phyloP scores from a whole-genome alignment of 2,888 invertebrate species.

The Didymodactylos carnosus region DNA sequence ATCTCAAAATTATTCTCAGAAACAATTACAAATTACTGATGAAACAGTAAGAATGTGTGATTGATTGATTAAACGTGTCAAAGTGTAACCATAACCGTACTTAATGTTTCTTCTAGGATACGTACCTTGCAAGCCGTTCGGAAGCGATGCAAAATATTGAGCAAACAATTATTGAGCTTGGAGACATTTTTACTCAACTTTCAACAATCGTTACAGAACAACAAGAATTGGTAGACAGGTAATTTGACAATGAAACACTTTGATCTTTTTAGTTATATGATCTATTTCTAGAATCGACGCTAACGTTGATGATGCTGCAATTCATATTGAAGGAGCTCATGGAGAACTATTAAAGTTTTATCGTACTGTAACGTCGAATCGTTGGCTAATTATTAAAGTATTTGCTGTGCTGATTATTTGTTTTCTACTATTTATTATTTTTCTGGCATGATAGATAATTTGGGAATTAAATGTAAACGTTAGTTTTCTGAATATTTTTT shows the following conservation, averaged over 20 bases:
- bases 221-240: conserved; percentile 82
- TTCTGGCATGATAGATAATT: conserved; percentile 43
- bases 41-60: conserved; percentile 9
- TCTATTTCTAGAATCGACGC: conserved; percentile 71
- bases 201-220: conserved; percentile 79
- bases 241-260: too few relatives aligned
- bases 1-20: background rate
- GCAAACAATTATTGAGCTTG: conserved; percentile 89
- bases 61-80: too few relatives aligned
- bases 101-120: too few relatives aligned
- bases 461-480: too few relatives aligned
- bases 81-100: too few relatives aligned
- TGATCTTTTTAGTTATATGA: too few relatives aligned
- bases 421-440: conserved; percentile 93
- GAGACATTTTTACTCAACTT: conserved; percentile 82
- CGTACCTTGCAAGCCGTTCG: conserved; percentile 72
- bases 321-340: conserved; percentile 94
- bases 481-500: too few relatives aligned
- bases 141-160: conserved; percentile 99
- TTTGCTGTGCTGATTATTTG: conserved; percentile 94
- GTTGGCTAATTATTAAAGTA: conserved; percentile 97
- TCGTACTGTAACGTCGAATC: conserved; percentile 79
- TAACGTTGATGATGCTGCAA: conserved; percentile 76
- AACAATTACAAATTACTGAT: background rate
- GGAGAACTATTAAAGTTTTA: conserved; percentile 91